Evolutionary conservation across 2,797 vertebrate genomes (phyloP).

Genomic region (Carcharodon carcharias): DNA sequence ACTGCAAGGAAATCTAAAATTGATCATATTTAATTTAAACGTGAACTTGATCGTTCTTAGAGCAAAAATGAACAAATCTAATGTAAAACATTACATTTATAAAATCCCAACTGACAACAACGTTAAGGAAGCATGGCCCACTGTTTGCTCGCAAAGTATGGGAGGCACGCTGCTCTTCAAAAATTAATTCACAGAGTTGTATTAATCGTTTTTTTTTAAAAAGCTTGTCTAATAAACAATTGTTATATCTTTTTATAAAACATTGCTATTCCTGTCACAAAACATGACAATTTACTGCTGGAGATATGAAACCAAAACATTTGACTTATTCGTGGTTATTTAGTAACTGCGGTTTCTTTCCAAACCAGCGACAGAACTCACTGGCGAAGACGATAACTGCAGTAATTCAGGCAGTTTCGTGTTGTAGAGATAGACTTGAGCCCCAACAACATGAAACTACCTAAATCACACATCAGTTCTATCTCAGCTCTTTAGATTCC

Average conservation of each 20-base stretch:
- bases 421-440: conserved; percentile 85
- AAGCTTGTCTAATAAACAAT: not conserved
- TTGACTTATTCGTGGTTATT: not conserved
- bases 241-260: not conserved
- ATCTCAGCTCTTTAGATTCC: conserved; percentile 51
- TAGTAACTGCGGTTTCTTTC: conserved; percentile 24
- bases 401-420: conserved; percentile 95
- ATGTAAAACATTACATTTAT: not conserved
- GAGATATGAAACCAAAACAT: not conserved
- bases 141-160: not conserved
- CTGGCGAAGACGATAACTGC: conserved; percentile 68
- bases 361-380: conserved; percentile 34
- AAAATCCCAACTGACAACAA: not conserved
- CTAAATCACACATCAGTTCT: conserved; percentile 90
- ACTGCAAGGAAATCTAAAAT: conserved; percentile 6
- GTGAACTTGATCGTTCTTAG: conserved; percentile 34
- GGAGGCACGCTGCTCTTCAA: not conserved
- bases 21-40: conserved; percentile 34
- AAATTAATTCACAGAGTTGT: not conserved
- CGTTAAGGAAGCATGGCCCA: not conserved
- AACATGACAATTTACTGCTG: not conserved
- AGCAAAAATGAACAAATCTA: not conserved
- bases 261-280: not conserved
- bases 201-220: not conserved
- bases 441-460: conserved; percentile 98